Percentiles rank a stretch among this genome's conserved stretches.
Evolutionary conservation across 2,888 invertebrate species (phyloP).

Genomic region (Eilema sororculum): DNA sequence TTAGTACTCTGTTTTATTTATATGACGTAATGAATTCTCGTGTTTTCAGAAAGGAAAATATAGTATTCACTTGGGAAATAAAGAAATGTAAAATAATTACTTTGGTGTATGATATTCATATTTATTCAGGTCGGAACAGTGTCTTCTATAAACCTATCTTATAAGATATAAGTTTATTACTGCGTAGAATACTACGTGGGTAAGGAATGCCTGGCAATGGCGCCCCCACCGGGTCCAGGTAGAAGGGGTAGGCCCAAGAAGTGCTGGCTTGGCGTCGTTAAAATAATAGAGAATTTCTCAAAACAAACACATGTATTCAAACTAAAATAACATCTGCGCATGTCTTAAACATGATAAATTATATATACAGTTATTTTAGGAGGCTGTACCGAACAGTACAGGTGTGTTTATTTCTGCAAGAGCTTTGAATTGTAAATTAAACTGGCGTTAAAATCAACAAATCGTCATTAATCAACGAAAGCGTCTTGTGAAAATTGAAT

Average conservation of each 20-base stretch:
- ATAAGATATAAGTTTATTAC: background rate
- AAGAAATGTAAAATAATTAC: constrained; percentile 1
- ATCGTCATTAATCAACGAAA: constrained; percentile 1
- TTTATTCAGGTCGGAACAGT: background rate
- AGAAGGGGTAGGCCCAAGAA: no score
- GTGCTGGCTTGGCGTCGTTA: no score
- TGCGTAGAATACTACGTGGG: background rate
- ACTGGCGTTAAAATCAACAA: background rate
- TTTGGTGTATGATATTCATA: background rate
- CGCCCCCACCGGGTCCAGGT: no score
- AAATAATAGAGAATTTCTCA: constrained; percentile 1
- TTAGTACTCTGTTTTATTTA: background rate
- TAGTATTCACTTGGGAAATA: background rate
- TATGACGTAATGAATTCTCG: background rate
- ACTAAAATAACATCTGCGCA: background rate
- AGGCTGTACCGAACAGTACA: background rate
- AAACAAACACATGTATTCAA: background rate
- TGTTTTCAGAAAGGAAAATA: constrained; percentile 4
- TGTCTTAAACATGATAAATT: constrained; percentile 8
- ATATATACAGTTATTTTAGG: constrained; percentile 10
- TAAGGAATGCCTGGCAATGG: no score
- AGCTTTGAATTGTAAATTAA: background rate
- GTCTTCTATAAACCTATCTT: background rate
- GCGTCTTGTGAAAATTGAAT: background rate
- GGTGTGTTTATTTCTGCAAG: constrained; percentile 1